Conservation (phyloP, 35 echinoderm and acorn worm genomes). For the Apostichopus japonicus region DNA sequence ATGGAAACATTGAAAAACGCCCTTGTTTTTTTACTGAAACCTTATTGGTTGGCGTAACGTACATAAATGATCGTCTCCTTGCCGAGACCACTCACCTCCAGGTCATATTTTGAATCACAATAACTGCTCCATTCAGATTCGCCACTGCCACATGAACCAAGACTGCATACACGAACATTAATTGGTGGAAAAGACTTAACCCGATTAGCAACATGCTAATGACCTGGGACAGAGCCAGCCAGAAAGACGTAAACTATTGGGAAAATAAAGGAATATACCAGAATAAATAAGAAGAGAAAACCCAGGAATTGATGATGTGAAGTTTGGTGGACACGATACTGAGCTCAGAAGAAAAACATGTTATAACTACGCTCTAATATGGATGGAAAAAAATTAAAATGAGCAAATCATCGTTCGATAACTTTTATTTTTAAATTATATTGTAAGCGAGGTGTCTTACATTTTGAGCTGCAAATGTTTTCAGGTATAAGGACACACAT, state of each 20-base stretch:
- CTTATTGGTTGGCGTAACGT: background rate
- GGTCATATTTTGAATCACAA: background rate
- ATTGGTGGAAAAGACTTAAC: background rate
- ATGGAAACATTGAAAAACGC: too few species aligned
- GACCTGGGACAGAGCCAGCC: background rate
- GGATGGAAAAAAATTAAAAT: too few species aligned
- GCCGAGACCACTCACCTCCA: conserved; percentile 5
- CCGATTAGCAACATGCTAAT: conserved; percentile 39
- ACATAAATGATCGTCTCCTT: background rate
- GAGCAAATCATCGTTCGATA: too few species aligned
- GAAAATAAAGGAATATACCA: background rate
- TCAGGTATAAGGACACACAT: too few species aligned
- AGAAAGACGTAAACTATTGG: background rate
- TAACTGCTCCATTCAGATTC: background rate
- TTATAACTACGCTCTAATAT: too few species aligned
- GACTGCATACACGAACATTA: background rate
- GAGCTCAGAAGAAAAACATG: too few species aligned
- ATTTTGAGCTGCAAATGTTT: too few species aligned
- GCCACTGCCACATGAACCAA: conserved; percentile 25
- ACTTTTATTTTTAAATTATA: too few species aligned
- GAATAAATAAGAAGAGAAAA: background rate
- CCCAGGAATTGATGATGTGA: too few species aligned
- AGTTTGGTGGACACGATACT: too few species aligned
- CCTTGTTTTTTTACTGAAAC: background rate
- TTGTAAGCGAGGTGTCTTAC: too few species aligned